These are phyloP conservation scores for Drosophila rhopaloa DNA, from an alignment of 1,140 invertebrate species.

Conservation along the genomic window DNA sequence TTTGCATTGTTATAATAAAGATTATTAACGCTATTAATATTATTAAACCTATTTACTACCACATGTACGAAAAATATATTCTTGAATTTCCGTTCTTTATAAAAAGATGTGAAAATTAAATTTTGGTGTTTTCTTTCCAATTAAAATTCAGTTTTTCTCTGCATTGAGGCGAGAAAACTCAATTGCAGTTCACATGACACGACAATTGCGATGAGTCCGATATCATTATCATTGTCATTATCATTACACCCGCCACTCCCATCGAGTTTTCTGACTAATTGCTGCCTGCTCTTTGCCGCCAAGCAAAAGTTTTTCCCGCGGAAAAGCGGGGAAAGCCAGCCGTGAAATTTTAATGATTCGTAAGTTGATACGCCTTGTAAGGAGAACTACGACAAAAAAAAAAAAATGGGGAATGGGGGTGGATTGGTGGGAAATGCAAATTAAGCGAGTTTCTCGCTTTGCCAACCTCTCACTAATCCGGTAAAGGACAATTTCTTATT, in stretches of 20 bases:
- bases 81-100: no score
- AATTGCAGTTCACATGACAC: constrained; percentile 48
- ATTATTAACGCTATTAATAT: no score
- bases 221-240: constrained; percentile 54
- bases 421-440: constrained; percentile 52
- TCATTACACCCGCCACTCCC: constrained; percentile 14
- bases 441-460: constrained; percentile 57
- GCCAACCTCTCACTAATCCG: constrained; percentile 52
- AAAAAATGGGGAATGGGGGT: not conserved
- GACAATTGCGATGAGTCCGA: constrained; percentile 31
- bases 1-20: no score
- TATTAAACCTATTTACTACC: no score
- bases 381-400: constrained; percentile 14
- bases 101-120: no score
- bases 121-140: not conserved
- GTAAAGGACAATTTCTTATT: constrained; percentile 69
- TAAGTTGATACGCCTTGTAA: constrained; percentile 81
- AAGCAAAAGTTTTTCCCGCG: constrained; percentile 17
- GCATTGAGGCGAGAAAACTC: constrained; percentile 23
- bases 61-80: no score
- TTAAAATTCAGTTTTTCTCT: constrained; percentile 15
- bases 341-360: constrained; percentile 83
- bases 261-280: constrained; percentile 62
- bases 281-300: constrained; percentile 60
- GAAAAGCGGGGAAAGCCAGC: constrained; percentile 60